Evolutionary conservation across 2,113 vertebrate species (phyloP).

Genomic region (Prolemur simus): DNA sequence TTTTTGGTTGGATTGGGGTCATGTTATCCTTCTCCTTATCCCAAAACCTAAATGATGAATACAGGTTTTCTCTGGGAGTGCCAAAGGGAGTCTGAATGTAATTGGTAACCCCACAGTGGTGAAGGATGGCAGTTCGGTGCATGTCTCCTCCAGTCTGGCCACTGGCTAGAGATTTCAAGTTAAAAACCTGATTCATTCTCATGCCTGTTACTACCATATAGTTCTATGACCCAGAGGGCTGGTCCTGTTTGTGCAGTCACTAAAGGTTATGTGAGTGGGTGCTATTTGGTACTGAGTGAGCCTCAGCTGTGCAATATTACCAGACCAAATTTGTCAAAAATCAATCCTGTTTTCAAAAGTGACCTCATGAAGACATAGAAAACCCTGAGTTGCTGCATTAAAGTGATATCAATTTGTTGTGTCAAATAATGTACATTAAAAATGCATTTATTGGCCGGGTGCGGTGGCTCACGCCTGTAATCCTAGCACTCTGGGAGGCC

Average conservation of each 20-base stretch:
- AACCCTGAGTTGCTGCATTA: neutral
- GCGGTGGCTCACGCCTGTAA: no score
- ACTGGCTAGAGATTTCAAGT: neutral
- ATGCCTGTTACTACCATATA: neutral
- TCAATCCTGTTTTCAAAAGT: neutral
- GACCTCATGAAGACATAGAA: neutral
- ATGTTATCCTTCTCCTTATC: neutral
- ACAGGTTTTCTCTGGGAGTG: no score
- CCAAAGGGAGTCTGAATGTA: neutral
- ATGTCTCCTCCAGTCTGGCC: neutral
- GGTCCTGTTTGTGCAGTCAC: no score
- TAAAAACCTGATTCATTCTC: neutral
- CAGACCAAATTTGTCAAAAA: neutral
- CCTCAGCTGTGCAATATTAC: neutral
- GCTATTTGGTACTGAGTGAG: neutral
- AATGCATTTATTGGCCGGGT: neutral
- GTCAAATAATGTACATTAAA: neutral
- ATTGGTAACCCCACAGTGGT: accelerated
- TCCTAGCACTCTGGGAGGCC: no score
- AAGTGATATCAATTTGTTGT: neutral
- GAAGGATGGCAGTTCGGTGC: neutral
- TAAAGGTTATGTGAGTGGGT: neutral
- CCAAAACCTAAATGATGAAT: neutral
- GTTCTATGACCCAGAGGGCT: neutral
- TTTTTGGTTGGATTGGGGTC: neutral